These are phyloP conservation scores for Caenorhabditis latens DNA, from an alignment of 1,140 invertebrate genomes.

Conservation along the genomic window DNA sequence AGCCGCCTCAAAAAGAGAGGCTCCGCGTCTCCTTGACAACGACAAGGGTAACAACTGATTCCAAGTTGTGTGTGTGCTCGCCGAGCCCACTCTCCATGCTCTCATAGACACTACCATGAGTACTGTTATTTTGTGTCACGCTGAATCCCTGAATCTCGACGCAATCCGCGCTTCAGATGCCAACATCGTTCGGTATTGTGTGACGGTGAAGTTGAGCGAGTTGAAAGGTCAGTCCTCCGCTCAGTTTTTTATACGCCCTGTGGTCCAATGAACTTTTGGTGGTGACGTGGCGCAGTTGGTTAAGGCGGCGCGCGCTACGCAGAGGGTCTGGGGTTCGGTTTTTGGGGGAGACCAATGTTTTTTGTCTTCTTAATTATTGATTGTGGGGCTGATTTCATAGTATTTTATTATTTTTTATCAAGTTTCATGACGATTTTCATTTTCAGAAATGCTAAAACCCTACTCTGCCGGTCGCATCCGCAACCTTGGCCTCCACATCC, in stretches of 20 bases:
- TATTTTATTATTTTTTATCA: too few relatives aligned
- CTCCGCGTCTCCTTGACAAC: neutral
- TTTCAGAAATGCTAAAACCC: conserved; percentile 38
- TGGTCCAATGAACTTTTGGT: neutral
- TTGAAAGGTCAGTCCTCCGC: conserved; percentile 3
- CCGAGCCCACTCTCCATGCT: neutral
- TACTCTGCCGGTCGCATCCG: conserved; percentile 27
- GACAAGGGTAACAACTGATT: neutral
- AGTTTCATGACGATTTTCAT: too few relatives aligned
- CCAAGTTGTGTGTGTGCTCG: too few relatives aligned
- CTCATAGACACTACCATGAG: neutral
- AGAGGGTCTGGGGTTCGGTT: too few relatives aligned
- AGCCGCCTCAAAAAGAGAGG: neutral
- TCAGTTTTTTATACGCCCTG: too few relatives aligned
- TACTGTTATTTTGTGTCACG: conserved; percentile 24
- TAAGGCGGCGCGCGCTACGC: too few relatives aligned
- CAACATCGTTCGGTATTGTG: conserved; percentile 29
- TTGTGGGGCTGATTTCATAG: too few relatives aligned
- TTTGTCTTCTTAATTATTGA: too few relatives aligned
- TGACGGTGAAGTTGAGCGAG: neutral
- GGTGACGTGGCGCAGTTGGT: neutral
- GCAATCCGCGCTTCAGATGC: conserved; percentile 27
- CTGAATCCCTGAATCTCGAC: conserved; percentile 17
- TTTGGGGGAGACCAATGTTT: too few relatives aligned
- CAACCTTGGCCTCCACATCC: conserved; percentile 57